phyloP scores from a whole-genome alignment of 2,113 vertebrate species.

The Aplodontia rufa region DNA sequence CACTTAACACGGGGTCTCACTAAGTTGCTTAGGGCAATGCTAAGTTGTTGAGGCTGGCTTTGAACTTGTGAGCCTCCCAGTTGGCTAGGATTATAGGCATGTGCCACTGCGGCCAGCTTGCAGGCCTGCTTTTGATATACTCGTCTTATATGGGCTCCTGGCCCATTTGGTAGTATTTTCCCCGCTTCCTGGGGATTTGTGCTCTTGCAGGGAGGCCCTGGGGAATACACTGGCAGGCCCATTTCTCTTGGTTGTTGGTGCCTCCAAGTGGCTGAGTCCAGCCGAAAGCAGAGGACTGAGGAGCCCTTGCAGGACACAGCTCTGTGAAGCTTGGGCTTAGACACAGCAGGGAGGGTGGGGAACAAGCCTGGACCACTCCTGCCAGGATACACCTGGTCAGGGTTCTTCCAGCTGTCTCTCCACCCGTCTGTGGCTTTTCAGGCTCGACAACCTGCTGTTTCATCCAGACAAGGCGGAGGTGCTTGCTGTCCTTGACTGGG shows the following conservation, averaged over 20 bases:
- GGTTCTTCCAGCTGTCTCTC: constrained; percentile 32
- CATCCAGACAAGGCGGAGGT: constrained; percentile 87
- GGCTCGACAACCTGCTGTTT: constrained; percentile 90
- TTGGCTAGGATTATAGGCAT: too few relatives aligned
- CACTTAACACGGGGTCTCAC: too few relatives aligned
- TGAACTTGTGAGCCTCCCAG: too few relatives aligned
- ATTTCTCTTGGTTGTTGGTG: not conserved
- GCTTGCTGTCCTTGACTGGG: constrained; percentile 89
- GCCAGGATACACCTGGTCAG: too few relatives aligned
- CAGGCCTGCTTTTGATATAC: not conserved
- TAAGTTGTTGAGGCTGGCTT: too few relatives aligned
- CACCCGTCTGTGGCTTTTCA: constrained; percentile 75
- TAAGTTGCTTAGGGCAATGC: too few relatives aligned
- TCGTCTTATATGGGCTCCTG: not conserved
- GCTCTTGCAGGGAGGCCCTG: not conserved
- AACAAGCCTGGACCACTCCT: rapidly evolving
- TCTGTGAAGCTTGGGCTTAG: not conserved
- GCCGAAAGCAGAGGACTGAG: not conserved
- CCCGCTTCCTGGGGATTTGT: not conserved
- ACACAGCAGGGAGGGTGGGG: not conserved
- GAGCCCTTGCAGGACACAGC: not conserved
- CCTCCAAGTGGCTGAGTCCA: not conserved
- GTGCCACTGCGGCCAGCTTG: too few relatives aligned
- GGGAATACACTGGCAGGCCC: not conserved
- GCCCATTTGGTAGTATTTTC: not conserved